Evolutionary conservation across 64 coral and sea anemone genomes (phyloP).

Genomic region (Catalaphyllia jardinei): DNA sequence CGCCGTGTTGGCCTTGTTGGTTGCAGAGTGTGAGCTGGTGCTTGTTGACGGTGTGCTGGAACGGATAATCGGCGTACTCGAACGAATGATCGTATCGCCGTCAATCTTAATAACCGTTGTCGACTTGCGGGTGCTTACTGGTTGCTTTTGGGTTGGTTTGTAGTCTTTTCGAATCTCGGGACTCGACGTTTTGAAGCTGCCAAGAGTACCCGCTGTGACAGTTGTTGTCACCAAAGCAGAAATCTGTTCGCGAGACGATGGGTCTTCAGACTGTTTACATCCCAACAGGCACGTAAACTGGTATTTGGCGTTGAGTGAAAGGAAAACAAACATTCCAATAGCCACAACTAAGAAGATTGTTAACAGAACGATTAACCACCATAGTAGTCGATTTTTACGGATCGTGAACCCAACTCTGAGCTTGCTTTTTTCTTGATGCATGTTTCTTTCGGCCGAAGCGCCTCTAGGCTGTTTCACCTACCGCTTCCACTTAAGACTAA

Average conservation of each 20-base stretch:
- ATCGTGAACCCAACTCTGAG: neutral
- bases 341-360: slow-evolving; percentile 10
- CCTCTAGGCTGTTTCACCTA: neutral
- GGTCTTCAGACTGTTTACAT: neutral
- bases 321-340: slow-evolving; percentile 26
- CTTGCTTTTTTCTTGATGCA: neutral
- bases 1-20: neutral
- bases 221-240: neutral
- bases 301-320: slow-evolving; percentile 40
- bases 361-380: neutral
- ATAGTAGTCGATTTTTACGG: slow-evolving; percentile 9
- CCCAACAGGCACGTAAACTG: slow-evolving; percentile 12
- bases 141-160: neutral
- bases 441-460: neutral
- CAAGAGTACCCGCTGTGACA: neutral
- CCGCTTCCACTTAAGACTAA: neutral
- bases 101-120: neutral
- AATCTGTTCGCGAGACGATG: neutral
- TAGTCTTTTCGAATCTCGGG: neutral
- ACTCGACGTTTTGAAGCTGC: neutral
- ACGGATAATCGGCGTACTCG: neutral
- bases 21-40: neutral
- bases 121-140: neutral
- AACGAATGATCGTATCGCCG: neutral
- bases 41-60: neutral